Evolutionary conservation across 2,888 invertebrate species (phyloP).

Genomic region (Fragum sueziense): DNA sequence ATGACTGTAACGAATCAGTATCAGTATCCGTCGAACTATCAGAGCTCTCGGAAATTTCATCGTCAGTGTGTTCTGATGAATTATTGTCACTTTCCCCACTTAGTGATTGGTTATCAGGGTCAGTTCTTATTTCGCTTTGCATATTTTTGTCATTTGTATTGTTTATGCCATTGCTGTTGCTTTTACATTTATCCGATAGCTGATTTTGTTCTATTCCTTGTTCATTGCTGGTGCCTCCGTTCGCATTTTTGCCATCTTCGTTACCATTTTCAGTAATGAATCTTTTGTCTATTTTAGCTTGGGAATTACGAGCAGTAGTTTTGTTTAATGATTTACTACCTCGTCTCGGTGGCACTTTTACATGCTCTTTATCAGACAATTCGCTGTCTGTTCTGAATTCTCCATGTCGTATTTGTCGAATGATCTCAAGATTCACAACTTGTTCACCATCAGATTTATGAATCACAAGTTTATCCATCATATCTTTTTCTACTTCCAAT

Average conservation of each 20-base stretch:
- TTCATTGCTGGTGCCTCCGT: neutral
- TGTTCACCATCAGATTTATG: neutral
- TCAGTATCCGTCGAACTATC: neutral
- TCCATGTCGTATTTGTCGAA: neutral
- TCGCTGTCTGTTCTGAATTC: neutral
- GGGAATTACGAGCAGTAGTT: neutral
- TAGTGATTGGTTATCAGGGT: neutral
- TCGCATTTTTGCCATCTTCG: no score
- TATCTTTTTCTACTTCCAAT: conserved; percentile 5
- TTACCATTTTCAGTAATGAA: neutral
- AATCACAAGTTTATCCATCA: conserved; percentile 10
- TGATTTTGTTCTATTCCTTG: neutral
- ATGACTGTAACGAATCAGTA: neutral
- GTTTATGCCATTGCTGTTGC: neutral
- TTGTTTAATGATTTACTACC: neutral
- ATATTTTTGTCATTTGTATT: neutral
- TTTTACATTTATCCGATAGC: neutral
- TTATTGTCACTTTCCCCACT: neutral
- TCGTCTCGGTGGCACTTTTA: neutral
- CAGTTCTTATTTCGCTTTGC: neutral
- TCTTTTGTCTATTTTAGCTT: neutral
- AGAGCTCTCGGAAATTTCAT: neutral
- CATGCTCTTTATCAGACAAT: neutral
- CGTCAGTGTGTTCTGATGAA: neutral
- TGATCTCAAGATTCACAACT: conserved; percentile 1